Evolutionary conservation across 2,113 vertebrate genomes (phyloP).

Genomic region (Saccopteryx leptura): DNA sequence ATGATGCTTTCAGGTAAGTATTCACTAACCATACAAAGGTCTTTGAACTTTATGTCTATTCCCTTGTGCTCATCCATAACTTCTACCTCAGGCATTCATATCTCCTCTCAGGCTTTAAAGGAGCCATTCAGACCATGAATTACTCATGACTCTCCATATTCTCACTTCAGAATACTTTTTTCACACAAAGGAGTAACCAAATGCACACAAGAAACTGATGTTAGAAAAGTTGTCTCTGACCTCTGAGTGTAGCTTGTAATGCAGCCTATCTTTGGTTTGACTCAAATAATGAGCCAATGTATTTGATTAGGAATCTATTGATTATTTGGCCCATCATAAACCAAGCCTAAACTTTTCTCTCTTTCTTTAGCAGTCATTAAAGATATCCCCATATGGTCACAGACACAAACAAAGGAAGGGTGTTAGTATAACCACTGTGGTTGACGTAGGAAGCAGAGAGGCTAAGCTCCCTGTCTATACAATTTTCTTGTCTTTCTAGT

Average conservation of each 20-base stretch:
- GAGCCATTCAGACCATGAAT: background rate
- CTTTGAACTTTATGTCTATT: background rate
- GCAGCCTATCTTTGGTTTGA: constrained; percentile 1
- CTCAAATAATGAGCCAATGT: background rate
- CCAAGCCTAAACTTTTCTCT: background rate
- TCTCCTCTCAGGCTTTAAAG: background rate
- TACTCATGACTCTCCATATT: background rate
- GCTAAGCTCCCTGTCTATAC: background rate
- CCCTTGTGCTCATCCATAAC: constrained; percentile 16
- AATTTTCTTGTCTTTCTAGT: background rate
- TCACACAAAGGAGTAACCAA: background rate
- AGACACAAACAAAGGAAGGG: background rate
- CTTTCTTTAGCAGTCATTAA: background rate
- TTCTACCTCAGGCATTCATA: background rate
- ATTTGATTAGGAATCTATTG: background rate
- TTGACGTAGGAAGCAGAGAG: background rate
- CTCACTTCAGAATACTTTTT: constrained; percentile 28
- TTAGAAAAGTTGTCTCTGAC: background rate
- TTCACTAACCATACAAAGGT: background rate
- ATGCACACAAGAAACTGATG: background rate
- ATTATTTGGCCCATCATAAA: background rate
- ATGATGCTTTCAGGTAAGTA: background rate
- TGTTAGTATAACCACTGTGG: background rate
- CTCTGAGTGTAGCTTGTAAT: background rate
- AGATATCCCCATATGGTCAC: background rate